Conservation (phyloP, 1,140 invertebrate genomes). For the Andricus grossulariae region DNA sequence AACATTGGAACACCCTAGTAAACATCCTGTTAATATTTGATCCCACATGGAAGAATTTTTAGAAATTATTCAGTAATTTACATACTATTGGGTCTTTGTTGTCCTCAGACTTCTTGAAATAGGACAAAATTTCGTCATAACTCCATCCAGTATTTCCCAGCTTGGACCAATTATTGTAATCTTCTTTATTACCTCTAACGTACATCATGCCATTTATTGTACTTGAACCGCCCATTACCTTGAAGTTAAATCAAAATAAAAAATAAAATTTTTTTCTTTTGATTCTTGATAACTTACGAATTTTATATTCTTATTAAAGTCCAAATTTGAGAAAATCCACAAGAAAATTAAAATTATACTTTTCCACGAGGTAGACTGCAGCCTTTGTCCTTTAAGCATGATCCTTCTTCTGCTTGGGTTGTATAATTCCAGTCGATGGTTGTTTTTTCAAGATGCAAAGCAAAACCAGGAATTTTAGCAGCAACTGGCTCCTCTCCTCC, state of each 20-base stretch:
- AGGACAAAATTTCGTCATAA: too few relatives aligned
- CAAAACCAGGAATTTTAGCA: not conserved
- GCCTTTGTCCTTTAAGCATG: constrained; percentile 1
- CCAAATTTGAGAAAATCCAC: not conserved
- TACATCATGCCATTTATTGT: constrained; percentile 84
- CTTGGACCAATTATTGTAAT: constrained; percentile 82
- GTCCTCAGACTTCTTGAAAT: too few relatives aligned
- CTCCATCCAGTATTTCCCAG: constrained; percentile 74
- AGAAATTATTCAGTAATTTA: too few relatives aligned
- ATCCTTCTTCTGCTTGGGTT: not conserved
- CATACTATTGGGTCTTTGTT: constrained; percentile 77
- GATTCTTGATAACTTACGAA: not conserved
- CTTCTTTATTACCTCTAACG: constrained; percentile 65
- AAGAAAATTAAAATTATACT: not conserved
- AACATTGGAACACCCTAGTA: too few relatives aligned
- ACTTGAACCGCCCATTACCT: constrained; percentile 66
- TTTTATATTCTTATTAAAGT: not conserved
- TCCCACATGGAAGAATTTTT: too few relatives aligned
- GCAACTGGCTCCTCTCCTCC: too few relatives aligned
- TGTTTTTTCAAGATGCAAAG: not conserved
- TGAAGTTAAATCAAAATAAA: too few relatives aligned
- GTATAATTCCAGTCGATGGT: not conserved
- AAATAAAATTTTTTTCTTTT: not conserved
- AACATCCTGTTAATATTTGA: too few relatives aligned
- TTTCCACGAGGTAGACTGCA: constrained; percentile 3